phyloP scores from a whole-genome alignment of 2,888 invertebrate species.

The Unio pictorum region DNA sequence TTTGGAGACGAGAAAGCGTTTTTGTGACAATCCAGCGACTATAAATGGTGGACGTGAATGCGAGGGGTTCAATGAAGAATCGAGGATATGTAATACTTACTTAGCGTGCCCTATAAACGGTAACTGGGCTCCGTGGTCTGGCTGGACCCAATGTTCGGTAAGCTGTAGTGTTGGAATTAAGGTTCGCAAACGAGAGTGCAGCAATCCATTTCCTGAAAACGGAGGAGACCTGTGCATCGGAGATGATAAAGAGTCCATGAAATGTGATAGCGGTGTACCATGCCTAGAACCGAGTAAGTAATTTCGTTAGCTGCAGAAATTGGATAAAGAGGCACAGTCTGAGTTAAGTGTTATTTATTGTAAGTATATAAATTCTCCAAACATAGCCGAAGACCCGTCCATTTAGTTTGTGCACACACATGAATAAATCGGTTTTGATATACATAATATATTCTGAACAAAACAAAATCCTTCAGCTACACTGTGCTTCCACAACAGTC shows the following conservation, averaged over 20 bases:
- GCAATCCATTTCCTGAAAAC: slow-evolving; percentile 21
- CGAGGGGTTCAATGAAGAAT: slow-evolving; percentile 16
- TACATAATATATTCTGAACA: no score
- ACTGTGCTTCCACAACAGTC: no score
- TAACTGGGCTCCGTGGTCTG: slow-evolving; percentile 26
- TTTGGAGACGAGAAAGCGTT: slow-evolving; percentile 13
- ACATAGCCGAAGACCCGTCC: no score
- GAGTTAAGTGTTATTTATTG: no score
- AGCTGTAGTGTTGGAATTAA: slow-evolving; percentile 16
- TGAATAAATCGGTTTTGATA: no score
- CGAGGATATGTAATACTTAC: slow-evolving; percentile 15
- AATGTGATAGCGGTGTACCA: slow-evolving; percentile 15
- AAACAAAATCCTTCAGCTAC: no score
- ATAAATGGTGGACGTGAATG: slow-evolving; percentile 17
- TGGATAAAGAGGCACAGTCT: no score
- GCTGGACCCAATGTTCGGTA: slow-evolving; percentile 8
- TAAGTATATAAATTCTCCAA: no score
- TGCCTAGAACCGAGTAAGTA: slow-evolving; percentile 6
- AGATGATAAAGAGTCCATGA: slow-evolving; percentile 3
- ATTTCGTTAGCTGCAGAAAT: no score
- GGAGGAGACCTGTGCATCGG: slow-evolving; percentile 23
- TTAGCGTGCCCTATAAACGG: slow-evolving; percentile 22
- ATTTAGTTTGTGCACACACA: no score
- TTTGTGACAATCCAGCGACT: slow-evolving; percentile 27
- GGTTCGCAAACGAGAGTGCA: slow-evolving; percentile 15